A percentile compares a stretch with the other conserved stretches of the same genome.
These are phyloP conservation scores for Ligdia adustata DNA, from an alignment of 2,888 invertebrate genomes.

Conservation along the genomic window DNA sequence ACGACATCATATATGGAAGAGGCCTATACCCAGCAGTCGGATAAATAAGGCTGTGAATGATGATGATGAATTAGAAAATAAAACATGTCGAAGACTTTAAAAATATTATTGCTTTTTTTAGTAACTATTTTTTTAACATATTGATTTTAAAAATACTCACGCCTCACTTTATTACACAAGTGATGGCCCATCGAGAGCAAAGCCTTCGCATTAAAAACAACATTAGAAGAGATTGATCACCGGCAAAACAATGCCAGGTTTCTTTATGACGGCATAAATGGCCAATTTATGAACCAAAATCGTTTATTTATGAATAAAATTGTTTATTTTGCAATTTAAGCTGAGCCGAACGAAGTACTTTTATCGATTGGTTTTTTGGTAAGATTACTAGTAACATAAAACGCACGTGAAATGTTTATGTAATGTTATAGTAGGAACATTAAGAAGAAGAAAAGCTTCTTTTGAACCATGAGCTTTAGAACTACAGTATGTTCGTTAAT, in stretches of 20 bases:
- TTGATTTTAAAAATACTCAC: constrained; percentile 3
- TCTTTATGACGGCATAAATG: constrained; percentile 40
- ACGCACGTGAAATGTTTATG: too few relatives aligned
- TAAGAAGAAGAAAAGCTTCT: too few relatives aligned
- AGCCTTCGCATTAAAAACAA: constrained; percentile 29
- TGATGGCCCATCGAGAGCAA: constrained; percentile 18
- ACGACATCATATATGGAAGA: too few relatives aligned
- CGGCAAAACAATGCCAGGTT: constrained; percentile 30
- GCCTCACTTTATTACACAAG: constrained; percentile 9
- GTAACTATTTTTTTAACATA: too few relatives aligned
- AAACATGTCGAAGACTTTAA: too few relatives aligned
- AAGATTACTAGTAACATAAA: neutral
- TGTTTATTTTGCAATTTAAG: constrained; percentile 33
- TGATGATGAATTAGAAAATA: too few relatives aligned
- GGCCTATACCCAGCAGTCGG: too few relatives aligned
- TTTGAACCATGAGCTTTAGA: too few relatives aligned
- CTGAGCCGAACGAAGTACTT: constrained; percentile 18
- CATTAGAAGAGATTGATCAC: constrained; percentile 34
- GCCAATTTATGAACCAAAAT: constrained; percentile 42
- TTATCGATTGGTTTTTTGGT: constrained; percentile 10
- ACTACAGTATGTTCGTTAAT: too few relatives aligned
- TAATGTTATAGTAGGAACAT: too few relatives aligned
- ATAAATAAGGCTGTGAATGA: too few relatives aligned
- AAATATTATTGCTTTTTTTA: too few relatives aligned
- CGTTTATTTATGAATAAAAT: constrained; percentile 39